Evolutionary conservation across 92 coral and sea anemone genomes (phyloP).

Genomic region (Bergia sp.): DNA sequence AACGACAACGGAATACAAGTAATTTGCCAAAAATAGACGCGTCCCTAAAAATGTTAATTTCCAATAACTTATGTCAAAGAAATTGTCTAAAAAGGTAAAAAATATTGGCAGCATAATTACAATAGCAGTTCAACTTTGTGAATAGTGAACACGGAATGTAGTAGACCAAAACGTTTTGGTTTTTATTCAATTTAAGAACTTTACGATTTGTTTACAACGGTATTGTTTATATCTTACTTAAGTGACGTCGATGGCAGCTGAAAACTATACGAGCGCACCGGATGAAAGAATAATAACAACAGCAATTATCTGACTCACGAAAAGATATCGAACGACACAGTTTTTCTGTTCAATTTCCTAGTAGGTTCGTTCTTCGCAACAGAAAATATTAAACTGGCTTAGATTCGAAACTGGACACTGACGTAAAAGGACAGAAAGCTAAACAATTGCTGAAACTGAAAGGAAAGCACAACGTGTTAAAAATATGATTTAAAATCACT

Average conservation of each 20-base stretch:
- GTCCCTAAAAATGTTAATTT: background rate
- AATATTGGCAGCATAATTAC: no score
- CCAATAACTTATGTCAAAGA: background rate
- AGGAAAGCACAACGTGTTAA: constrained; percentile 21
- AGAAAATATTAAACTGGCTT: background rate
- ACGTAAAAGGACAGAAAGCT: constrained; percentile 31
- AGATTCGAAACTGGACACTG: constrained; percentile 41
- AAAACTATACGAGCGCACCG: background rate
- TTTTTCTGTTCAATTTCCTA: background rate
- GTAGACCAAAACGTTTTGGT: background rate
- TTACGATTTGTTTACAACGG: background rate
- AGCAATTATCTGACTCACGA: background rate
- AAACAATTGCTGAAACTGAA: background rate
- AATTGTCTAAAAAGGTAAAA: background rate
- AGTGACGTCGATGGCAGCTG: background rate
- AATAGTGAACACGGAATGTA: background rate
- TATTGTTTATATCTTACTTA: background rate
- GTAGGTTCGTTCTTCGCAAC: background rate
- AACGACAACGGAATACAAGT: constrained; percentile 11
- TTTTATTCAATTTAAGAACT: background rate
- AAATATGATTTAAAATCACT: background rate
- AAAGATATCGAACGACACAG: no score
- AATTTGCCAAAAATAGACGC: constrained; percentile 21
- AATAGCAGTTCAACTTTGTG: background rate
- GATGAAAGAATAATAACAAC: background rate